phyloP scores from a whole-genome alignment of 1,140 invertebrate genomes.

The Anastatus disparis region DNA sequence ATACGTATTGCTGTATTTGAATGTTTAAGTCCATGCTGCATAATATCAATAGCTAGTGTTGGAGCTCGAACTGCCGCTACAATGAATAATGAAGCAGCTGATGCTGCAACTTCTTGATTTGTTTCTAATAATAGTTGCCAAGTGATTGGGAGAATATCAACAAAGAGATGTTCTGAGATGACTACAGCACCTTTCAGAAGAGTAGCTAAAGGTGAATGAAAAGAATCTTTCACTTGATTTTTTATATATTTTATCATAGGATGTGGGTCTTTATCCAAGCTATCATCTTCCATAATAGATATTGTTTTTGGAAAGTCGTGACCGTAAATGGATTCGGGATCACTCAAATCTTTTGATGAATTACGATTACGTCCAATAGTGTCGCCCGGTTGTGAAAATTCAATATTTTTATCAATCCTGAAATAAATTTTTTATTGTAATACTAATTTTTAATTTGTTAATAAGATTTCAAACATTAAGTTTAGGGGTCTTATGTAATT shows the following conservation, averaged over 20 bases:
- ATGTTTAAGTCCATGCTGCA: slow-evolving; percentile 87
- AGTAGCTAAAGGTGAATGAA: slow-evolving; percentile 89
- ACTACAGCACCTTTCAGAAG: slow-evolving; percentile 93
- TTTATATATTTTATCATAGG: slow-evolving; percentile 89
- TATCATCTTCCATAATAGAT: slow-evolving; percentile 55
- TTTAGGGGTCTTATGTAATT: no score
- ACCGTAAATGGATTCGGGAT: slow-evolving; percentile 59
- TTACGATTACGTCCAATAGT: slow-evolving; percentile 59
- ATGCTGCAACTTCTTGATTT: slow-evolving; percentile 80
- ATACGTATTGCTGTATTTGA: slow-evolving; percentile 81
- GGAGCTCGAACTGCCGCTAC: slow-evolving; percentile 90
- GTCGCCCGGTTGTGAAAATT: slow-evolving; percentile 63
- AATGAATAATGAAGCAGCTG: slow-evolving; percentile 91
- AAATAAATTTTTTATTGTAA: slow-evolving; percentile 41
- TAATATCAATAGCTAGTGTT: slow-evolving; percentile 85
- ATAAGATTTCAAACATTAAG: no score
- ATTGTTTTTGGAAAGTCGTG: slow-evolving; percentile 65
- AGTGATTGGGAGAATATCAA: slow-evolving; percentile 87
- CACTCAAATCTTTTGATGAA: slow-evolving; percentile 63
- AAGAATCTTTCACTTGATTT: slow-evolving; percentile 84
- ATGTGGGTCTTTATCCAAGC: slow-evolving; percentile 68
- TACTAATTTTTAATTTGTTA: no score
- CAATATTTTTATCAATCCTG: slow-evolving; percentile 69
- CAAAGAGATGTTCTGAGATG: slow-evolving; percentile 87
- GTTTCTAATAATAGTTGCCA: slow-evolving; percentile 94